A percentile compares a stretch with the other conserved stretches of the same genome.
phyloP scores from a whole-genome alignment of 2,797 vertebrate genomes.

The Danio albolineatus region DNA sequence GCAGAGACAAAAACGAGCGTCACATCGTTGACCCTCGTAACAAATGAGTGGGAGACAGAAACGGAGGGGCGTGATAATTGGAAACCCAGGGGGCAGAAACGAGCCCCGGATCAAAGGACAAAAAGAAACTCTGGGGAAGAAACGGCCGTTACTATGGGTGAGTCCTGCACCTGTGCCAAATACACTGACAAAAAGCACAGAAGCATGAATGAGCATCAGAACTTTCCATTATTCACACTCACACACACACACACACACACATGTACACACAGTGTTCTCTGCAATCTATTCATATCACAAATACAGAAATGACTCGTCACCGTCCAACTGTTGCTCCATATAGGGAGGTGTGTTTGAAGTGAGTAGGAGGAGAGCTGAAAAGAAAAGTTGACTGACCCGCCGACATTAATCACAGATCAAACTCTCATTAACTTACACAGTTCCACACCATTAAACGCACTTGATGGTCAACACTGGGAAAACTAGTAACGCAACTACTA shows the following conservation, averaged over 20 bases:
- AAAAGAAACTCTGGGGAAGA: constrained; percentile 43
- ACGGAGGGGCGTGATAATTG: constrained; percentile 6
- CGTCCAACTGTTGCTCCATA: constrained; percentile 38
- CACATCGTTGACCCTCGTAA: constrained; percentile 24
- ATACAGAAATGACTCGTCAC: constrained; percentile 56
- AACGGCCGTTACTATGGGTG: constrained; percentile 39
- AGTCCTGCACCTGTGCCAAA: constrained; percentile 50
- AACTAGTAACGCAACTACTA: not conserved
- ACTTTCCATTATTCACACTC: constrained; percentile 44
- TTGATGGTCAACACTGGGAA: not conserved
- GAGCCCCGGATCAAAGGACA: constrained; percentile 42
- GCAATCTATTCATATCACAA: constrained; percentile 47
- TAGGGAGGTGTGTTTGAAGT: constrained; percentile 9
- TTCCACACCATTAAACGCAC: not conserved
- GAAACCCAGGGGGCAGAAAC: constrained; percentile 37
- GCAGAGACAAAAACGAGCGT: not conserved
- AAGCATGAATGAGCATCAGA: constrained; percentile 37
- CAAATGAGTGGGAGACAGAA: constrained; percentile 20
- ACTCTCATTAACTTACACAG: not conserved
- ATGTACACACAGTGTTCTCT: constrained; percentile 37
- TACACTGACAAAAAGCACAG: constrained; percentile 17
- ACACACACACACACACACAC: constrained; percentile 26
- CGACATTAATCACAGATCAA: constrained; percentile 5
- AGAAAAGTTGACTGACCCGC: not conserved
- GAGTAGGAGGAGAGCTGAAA: constrained; percentile 5